phyloP scores from a whole-genome alignment of 2,888 invertebrate genomes.

The Caenorhabditis zanzibari region DNA sequence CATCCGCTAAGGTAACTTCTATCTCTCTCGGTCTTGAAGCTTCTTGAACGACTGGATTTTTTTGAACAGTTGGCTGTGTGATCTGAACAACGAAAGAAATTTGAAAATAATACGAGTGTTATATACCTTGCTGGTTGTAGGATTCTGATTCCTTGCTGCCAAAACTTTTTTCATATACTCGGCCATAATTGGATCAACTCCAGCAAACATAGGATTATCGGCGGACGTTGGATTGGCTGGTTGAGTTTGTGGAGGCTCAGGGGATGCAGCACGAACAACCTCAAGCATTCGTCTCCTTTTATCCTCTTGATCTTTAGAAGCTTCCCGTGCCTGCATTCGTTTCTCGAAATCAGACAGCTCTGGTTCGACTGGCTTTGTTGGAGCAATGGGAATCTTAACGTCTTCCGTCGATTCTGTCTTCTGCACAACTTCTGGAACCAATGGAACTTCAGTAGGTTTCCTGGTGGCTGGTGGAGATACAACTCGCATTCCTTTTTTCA shows the following conservation, averaged over 20 bases:
- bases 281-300: constrained; percentile 34
- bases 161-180: constrained; percentile 73
- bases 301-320: constrained; percentile 12
- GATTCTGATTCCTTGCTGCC: constrained; percentile 41
- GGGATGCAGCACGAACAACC: constrained; percentile 15
- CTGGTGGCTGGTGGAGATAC: constrained; percentile 38
- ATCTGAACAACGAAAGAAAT: background rate
- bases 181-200: constrained; percentile 75
- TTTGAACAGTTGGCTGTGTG: background rate
- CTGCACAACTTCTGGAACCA: background rate
- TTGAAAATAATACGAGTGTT: background rate
- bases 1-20: constrained; percentile 63
- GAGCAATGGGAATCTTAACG: background rate
- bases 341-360: constrained; percentile 49
- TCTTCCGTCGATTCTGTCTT: background rate
- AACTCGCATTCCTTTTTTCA: constrained; percentile 30
- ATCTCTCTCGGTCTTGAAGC: constrained; percentile 25
- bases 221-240: constrained; percentile 33
- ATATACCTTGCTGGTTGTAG: constrained; percentile 7
- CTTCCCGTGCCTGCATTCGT: constrained; percentile 22
- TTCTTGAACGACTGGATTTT: background rate
- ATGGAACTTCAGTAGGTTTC: background rate
- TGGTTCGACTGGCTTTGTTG: background rate
- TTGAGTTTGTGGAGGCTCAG: background rate
- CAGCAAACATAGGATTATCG: constrained; percentile 61